Conservation (phyloP, 2,888 invertebrate species). For the Stratiomys singularior region DNA sequence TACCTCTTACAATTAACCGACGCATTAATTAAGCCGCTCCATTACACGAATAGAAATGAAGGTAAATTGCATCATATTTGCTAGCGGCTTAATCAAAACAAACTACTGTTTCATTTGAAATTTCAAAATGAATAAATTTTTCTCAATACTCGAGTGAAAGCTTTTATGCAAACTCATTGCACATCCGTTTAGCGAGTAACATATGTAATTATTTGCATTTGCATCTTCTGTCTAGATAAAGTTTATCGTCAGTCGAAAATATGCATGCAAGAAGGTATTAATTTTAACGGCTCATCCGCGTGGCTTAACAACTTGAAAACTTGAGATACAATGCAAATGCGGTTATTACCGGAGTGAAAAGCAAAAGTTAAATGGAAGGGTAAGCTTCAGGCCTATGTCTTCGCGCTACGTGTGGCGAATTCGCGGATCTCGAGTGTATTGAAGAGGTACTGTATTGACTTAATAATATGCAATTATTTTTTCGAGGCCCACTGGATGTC, state of each 20-base stretch:
- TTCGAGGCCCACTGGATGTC: not conserved
- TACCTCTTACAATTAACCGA: no score
- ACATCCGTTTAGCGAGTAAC: no score
- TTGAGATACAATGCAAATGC: not conserved
- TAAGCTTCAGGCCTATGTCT: not conserved
- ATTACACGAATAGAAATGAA: no score
- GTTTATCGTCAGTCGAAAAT: not conserved
- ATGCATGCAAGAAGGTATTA: not conserved
- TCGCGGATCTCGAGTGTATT: not conserved
- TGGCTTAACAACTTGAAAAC: not conserved
- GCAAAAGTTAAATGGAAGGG: not conserved
- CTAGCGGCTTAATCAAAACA: no score
- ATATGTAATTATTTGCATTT: not conserved
- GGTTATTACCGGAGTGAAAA: not conserved
- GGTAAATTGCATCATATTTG: no score
- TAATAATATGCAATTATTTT: conserved; percentile 32
- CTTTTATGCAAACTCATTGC: not conserved
- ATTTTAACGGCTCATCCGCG: not conserved
- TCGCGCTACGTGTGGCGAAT: not conserved
- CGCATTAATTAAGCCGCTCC: no score
- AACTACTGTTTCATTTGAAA: no score
- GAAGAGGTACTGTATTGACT: conserved; percentile 5
- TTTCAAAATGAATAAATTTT: no score
- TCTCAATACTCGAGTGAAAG: not conserved
- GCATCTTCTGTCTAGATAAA: not conserved